Percentiles rank a stretch among this genome's conserved stretches.
Conservation (phyloP, 2,888 invertebrate species). For the Latheticus oryzae region DNA sequence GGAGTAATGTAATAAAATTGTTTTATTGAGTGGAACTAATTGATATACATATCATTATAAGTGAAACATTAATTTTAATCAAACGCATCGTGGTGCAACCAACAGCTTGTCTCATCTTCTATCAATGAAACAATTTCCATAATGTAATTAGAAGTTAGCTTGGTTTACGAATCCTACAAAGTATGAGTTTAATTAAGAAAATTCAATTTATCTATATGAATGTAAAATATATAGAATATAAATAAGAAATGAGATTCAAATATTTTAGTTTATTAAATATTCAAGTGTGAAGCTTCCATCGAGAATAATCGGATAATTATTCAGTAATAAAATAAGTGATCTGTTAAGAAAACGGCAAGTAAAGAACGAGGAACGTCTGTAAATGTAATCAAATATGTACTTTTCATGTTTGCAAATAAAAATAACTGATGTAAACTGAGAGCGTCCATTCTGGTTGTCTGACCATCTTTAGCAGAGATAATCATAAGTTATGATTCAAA, state of each 20-base stretch:
- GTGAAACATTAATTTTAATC: slow-evolving; percentile 34
- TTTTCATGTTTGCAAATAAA: slow-evolving; percentile 39
- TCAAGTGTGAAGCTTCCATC: slow-evolving; percentile 16
- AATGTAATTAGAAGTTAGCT: slow-evolving; percentile 18
- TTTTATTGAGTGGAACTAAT: slow-evolving; percentile 28
- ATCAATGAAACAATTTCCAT: slow-evolving; percentile 21
- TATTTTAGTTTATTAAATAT: slow-evolving; percentile 17
- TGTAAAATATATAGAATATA: background rate
- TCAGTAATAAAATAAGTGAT: slow-evolving; percentile 33
- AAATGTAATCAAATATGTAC: slow-evolving; percentile 39
- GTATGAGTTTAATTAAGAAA: no score
- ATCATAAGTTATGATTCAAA: slow-evolving; percentile 41
- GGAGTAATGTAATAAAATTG: slow-evolving; percentile 28
- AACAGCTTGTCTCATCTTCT: slow-evolving; percentile 30
- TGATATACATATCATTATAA: slow-evolving; percentile 33
- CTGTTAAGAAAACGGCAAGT: slow-evolving; percentile 27
- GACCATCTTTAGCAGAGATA: slow-evolving; percentile 40
- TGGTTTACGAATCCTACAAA: slow-evolving; percentile 22
- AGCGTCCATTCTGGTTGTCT: slow-evolving; percentile 38
- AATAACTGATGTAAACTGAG: slow-evolving; percentile 32
- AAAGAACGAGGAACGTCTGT: slow-evolving; percentile 36
- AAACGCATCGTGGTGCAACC: slow-evolving; percentile 20
- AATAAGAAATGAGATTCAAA: background rate
- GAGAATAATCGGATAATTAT: slow-evolving; percentile 37
- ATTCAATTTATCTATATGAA: no score